A percentile compares a stretch with the other conserved stretches of the same genome.
Evolutionary conservation across 1,140 invertebrate species (phyloP).

Genomic region (Drosophila burlai): DNA sequence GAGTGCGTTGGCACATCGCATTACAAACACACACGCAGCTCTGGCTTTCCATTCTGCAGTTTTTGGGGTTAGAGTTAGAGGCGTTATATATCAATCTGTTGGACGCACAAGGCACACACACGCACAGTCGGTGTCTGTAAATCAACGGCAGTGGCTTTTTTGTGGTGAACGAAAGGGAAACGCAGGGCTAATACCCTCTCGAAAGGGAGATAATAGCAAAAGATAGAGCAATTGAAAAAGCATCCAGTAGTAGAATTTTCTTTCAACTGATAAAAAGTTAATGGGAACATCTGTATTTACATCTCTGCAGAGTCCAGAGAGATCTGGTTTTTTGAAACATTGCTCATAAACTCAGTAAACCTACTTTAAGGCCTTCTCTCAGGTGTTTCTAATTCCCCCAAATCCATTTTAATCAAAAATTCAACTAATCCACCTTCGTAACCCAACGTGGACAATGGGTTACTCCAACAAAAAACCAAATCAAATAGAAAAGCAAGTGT

Average conservation of each 20-base stretch:
- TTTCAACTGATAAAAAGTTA: too few species aligned
- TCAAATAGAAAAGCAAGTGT: slow-evolving; percentile 38
- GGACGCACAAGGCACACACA: slow-evolving; percentile 40
- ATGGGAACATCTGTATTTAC: background rate
- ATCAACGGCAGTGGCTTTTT: slow-evolving; percentile 55
- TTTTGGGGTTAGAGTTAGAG: slow-evolving; percentile 8
- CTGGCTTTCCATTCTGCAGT: background rate
- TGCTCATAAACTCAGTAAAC: background rate
- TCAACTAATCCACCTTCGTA: background rate
- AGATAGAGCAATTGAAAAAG: too few species aligned
- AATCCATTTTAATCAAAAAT: background rate
- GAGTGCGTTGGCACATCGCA: slow-evolving; percentile 39
- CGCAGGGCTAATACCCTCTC: background rate
- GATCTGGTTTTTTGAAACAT: background rate
- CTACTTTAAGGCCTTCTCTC: too few species aligned
- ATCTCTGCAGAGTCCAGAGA: too few species aligned
- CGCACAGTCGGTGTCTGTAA: slow-evolving; percentile 70
- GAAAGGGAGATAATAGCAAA: background rate
- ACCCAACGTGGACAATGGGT: background rate
- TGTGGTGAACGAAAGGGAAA: background rate
- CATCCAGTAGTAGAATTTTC: too few species aligned
- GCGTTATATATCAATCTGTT: slow-evolving; percentile 65
- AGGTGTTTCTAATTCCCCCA: background rate
- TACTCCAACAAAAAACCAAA: slow-evolving; percentile 14
- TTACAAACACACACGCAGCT: slow-evolving; percentile 25